Evolutionary conservation across 2,797 vertebrate genomes (phyloP).

Genomic region (Danio choprae): DNA sequence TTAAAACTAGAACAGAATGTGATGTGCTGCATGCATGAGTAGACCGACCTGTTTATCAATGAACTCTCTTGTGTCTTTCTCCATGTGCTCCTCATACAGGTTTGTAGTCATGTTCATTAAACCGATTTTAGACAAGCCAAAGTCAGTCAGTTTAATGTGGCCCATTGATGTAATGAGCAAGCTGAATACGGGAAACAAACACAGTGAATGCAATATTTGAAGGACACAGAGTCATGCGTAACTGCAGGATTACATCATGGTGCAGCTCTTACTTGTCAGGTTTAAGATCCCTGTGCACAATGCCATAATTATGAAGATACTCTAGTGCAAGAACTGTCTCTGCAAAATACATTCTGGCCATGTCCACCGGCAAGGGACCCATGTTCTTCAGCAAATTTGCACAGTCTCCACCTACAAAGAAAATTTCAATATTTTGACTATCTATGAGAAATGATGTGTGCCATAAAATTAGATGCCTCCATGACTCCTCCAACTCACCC

Average conservation of each 20-base stretch:
- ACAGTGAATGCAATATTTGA: background rate
- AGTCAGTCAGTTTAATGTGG: slow-evolving; percentile 97
- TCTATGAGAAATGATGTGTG: background rate
- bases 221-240: background rate
- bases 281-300: slow-evolving; percentile 97
- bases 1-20: background rate
- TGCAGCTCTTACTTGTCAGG: slow-evolving; percentile 92
- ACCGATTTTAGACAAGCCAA: slow-evolving; percentile 94
- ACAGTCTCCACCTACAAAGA: slow-evolving; percentile 88
- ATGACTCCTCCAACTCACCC: slow-evolving; percentile 76
- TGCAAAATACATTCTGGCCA: slow-evolving; percentile 97
- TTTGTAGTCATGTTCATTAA: slow-evolving; percentile 99
- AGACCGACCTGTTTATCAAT: slow-evolving; percentile 86
- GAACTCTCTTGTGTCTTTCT: slow-evolving; percentile 95
- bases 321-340: slow-evolving; percentile 95
- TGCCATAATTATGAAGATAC: slow-evolving; percentile 97
- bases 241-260: background rate
- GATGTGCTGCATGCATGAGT: background rate
- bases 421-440: background rate
- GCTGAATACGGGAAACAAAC: slow-evolving; percentile 69
- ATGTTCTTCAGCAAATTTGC: slow-evolving; percentile 97
- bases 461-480: background rate
- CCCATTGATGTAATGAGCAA: slow-evolving; percentile 96
- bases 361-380: slow-evolving; percentile 94
- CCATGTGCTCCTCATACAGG: slow-evolving; percentile 94